Conservation (phyloP, 2,797 vertebrate species). For the Emys orbicularis region DNA sequence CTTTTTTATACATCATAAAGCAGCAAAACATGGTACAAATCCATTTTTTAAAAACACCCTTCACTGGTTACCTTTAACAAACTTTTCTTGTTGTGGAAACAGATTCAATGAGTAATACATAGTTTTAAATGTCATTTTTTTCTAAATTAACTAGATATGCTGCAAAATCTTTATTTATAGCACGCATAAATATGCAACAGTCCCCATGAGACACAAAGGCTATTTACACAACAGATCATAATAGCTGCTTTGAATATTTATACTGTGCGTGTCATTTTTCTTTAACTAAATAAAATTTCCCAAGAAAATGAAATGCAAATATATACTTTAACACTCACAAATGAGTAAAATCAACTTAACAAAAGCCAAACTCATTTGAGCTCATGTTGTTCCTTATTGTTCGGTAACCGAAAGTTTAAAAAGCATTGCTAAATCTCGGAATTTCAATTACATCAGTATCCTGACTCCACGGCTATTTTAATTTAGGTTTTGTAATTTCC, state of each 20-base stretch:
- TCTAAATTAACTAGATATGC: neutral
- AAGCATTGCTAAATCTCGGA: neutral
- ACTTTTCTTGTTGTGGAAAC: slow-evolving; percentile 1
- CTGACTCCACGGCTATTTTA: neutral
- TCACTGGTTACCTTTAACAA: neutral
- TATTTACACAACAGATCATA: neutral
- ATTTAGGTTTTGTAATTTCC: neutral
- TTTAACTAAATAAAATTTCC: neutral
- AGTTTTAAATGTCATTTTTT: neutral
- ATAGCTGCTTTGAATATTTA: slow-evolving; percentile 17
- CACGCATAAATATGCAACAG: neutral
- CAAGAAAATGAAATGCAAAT: neutral
- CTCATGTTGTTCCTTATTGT: neutral
- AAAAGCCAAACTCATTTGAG: slow-evolving; percentile 19
- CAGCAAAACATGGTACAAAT: neutral
- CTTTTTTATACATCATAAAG: neutral
- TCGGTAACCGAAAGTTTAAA: neutral
- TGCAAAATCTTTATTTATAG: slow-evolving; percentile 11
- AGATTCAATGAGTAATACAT: neutral
- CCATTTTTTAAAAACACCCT: neutral
- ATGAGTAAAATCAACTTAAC: neutral
- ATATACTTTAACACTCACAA: neutral
- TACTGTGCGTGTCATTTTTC: neutral
- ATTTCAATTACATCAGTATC: neutral
- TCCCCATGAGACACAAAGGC: neutral